Conservation (phyloP, 2,113 vertebrate species). For the Laticauda colubrina region DNA sequence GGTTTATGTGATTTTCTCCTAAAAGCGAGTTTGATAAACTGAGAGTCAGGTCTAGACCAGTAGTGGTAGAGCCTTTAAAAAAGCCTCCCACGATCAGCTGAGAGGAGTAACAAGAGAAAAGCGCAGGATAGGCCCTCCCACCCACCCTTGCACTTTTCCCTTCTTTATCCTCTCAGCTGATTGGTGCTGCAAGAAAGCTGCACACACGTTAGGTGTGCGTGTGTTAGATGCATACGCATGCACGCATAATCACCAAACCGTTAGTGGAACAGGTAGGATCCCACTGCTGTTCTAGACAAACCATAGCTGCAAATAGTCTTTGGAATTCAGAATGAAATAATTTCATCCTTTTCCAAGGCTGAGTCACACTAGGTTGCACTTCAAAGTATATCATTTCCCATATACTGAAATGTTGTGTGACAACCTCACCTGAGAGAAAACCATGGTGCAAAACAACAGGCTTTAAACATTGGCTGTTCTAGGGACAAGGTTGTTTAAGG, state of each 20-base stretch:
- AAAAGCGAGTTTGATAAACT: background rate
- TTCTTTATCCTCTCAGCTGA: too few relatives aligned
- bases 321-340: background rate
- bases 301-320: background rate
- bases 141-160: too few relatives aligned
- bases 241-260: too few relatives aligned
- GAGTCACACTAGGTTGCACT: background rate
- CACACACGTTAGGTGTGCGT: too few relatives aligned
- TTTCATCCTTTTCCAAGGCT: background rate
- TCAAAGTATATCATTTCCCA: background rate
- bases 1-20: background rate
- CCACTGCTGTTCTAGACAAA: too few relatives aligned
- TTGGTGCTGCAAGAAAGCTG: too few relatives aligned
- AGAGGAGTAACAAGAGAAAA: too few relatives aligned
- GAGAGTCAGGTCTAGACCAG: background rate
- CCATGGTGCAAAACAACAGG: background rate
- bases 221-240: too few relatives aligned
- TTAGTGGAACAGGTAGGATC: too few relatives aligned
- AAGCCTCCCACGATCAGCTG: too few relatives aligned
- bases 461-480: background rate
- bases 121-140: too few relatives aligned
- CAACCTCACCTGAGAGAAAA: background rate
- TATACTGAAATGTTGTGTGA: background rate
- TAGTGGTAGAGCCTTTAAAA: too few relatives aligned
- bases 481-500: background rate